phyloP scores from a whole-genome alignment of 2,113 vertebrate species.

The Leptobrachium ailaonicum region DNA sequence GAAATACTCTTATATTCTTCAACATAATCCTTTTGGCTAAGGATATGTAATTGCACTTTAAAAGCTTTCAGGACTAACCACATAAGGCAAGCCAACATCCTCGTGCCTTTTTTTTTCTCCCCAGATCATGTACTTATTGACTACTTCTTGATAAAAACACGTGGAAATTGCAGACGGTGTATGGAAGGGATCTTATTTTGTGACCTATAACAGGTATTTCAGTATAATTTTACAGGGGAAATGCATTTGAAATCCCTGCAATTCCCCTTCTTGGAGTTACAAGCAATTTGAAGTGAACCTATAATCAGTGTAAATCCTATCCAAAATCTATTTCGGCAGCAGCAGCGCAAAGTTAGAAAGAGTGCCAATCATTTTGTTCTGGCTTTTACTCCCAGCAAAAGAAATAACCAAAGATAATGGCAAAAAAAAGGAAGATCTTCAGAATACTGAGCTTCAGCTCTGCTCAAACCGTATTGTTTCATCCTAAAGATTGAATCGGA shows the following conservation, averaged over 20 bases:
- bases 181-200: slow-evolving; percentile 1
- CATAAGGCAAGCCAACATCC: not conserved
- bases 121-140: not conserved
- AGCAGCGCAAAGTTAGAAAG: slow-evolving; percentile 33
- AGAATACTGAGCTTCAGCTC: slow-evolving; percentile 27
- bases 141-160: slow-evolving; percentile 22
- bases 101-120: not conserved
- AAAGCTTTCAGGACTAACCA: not conserved
- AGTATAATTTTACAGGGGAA: slow-evolving; percentile 29
- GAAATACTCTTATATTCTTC: not conserved
- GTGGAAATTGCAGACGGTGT: slow-evolving; percentile 8
- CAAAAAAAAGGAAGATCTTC: slow-evolving; percentile 16
- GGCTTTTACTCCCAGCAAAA: slow-evolving; percentile 43
- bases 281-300: slow-evolving; percentile 45
- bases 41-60: not conserved
- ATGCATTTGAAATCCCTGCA: slow-evolving; percentile 39
- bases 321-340: slow-evolving; percentile 43
- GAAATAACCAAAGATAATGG: slow-evolving; percentile 43
- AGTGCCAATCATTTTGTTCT: slow-evolving; percentile 47
- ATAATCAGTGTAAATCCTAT: slow-evolving; percentile 45
- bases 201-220: slow-evolving; percentile 39
- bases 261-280: slow-evolving; percentile 41
- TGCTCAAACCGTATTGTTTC: slow-evolving; percentile 27
- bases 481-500: slow-evolving; percentile 42
- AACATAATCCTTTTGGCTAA: not conserved